Base-by-base conservation (phyloP, 1,140 invertebrate genomes). In the Drosophila oshimai region DNA sequence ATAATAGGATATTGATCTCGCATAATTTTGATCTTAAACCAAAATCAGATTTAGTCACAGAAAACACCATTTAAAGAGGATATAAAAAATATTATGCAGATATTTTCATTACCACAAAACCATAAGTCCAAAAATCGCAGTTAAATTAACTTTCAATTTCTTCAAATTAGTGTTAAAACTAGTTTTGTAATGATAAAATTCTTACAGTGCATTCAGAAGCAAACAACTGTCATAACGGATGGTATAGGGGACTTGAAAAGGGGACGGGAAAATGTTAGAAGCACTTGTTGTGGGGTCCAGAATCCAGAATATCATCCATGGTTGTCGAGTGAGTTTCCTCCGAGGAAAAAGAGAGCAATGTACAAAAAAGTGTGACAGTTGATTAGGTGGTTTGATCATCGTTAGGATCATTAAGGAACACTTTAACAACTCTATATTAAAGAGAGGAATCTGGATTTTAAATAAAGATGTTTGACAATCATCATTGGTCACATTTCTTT, bases 351-450 rank as follows among this genome's bases (percentile, higher is more conserved):
- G 18, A 18, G 41, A 64, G 29, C 33, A 34, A 36, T 29, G 37
- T 7, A 46, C 31, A 44, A 64, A 64, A 64, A 64, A 49, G 58
- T 31, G 61, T 65, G 61, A 65, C 57, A 34, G 31, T 65, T 64
- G 58, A 65, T 65, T 65, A 65, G 61, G 41, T 45, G 58, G 42
- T 62, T 44, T 61, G 61, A 64, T 65, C 58, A 31, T 47, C 33
- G 24, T 39, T 65, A 15, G 42, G 42, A 50, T 65, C 60, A 41
- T 65, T 65, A 50, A 46, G 58, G 61, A 65, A 65, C 49, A 60
- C 34, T 6, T 41, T 50, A 65, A 65, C 61, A 65, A 65, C 58
- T 65, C 15, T 65, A 65, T 65, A 65, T 20, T 24, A 31, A 15
- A 4, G 15, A 24, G 18, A 13, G 9, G n/a, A 33, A 41, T 42